Percentiles rank a stretch among this genome's conserved stretches.
These are phyloP conservation scores for Phengaris arion DNA, from an alignment of 2,888 invertebrate genomes.

Conservation along the genomic window DNA sequence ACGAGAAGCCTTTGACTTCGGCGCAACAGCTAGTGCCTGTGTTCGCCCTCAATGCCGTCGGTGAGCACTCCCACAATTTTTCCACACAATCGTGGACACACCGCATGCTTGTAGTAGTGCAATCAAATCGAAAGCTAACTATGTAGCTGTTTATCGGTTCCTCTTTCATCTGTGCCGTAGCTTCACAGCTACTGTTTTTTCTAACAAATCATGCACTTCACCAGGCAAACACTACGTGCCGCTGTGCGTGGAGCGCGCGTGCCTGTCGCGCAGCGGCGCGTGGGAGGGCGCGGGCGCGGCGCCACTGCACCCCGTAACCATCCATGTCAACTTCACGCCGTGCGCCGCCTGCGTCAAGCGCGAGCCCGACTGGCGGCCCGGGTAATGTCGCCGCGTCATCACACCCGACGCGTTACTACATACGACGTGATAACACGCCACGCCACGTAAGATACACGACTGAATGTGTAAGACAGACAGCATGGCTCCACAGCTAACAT, in stretches of 20 bases:
- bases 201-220: constrained; percentile 7
- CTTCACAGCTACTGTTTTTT: too few species aligned
- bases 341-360: constrained; percentile 66
- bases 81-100: too few species aligned
- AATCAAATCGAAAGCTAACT: too few species aligned
- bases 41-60: constrained; percentile 93
- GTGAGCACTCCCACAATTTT: constrained; percentile 53
- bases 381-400: constrained; percentile 34
- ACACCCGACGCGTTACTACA: too few species aligned
- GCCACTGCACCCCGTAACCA: constrained; percentile 91
- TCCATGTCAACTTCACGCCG: constrained; percentile 89
- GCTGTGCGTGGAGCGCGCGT: constrained; percentile 86
- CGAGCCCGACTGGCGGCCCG: constrained; percentile 55
- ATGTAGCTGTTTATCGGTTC: too few species aligned
- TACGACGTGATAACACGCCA: too few species aligned
- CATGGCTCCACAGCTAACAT: too few species aligned
- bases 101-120: too few species aligned
- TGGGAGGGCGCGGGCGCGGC: constrained; percentile 77
- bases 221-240: constrained; percentile 89
- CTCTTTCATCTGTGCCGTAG: too few species aligned
- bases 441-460: too few species aligned
- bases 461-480: too few species aligned
- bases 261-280: constrained; percentile 80
- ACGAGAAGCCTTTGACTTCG: constrained; percentile 56
- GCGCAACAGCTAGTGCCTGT: constrained; percentile 84